Evolutionary conservation across 2,888 invertebrate species (phyloP), one percentile per base, ranked within the genome.

Genomic region (Argynnis bischoffii): DNA sequence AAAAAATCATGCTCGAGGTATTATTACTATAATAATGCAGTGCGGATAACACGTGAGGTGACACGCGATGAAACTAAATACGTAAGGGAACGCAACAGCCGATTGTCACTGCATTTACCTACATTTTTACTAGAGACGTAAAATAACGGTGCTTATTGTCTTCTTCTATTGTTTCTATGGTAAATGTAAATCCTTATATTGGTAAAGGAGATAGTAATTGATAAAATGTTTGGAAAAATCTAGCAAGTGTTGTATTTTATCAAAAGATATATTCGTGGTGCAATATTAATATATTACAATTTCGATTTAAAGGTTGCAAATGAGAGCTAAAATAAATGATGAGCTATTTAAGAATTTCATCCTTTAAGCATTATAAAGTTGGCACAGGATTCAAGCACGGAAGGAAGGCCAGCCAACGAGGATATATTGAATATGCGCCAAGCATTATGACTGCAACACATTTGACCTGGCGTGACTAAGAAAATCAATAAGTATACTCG

Each of bases 391-490:
- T 53, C 11, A 14, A 50, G 18, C 35, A 55, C 65, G 67, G 66
- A 66, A 55, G 57, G 50, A 69, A 69, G 61, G 54, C 56, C 13
- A 64, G 69, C 69, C 71, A 71, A 69, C 64, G 51, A 64, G 61
- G 55, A 67, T 66, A 48, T 26, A 41, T 69, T 72, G 71, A 67
- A 48, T 51, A 14, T 53, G 47, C 15, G 72, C 72, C 72, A 72
- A 71, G 47, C 55, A 35, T 55, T 53, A 54, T 14, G 46, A 66
- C 64, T 65, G 65, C 50, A 68, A 65, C 51, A 46, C 53, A 16
- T 56, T 59, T 50, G 55, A 55, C 50, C 61, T 56, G 56, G 11
- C 53, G 63, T 57, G 67, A 51, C 55, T 48, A 65, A 26, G 61
- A 48, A 66, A 66, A 66, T 66, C 66, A 66, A 66, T 66, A 64